Conservation (phyloP, 2,888 invertebrate species). For the Hyppa rectilinea region DNA sequence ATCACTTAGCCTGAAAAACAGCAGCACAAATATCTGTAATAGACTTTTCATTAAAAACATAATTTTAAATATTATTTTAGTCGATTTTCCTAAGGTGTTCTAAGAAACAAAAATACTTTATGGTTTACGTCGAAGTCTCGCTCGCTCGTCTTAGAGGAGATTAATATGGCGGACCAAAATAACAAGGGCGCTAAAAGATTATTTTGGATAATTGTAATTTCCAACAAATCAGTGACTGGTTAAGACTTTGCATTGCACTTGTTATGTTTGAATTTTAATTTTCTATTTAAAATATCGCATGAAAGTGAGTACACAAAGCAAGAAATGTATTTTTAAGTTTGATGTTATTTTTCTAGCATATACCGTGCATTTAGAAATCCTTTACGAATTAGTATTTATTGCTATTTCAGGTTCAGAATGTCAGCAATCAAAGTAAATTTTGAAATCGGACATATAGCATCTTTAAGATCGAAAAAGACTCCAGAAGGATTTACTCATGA, state of each 20-base stretch:
- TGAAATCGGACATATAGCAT: slow-evolving; percentile 98
- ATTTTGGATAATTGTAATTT: slow-evolving; percentile 79
- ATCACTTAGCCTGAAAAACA: not conserved
- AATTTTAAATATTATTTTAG: not conserved
- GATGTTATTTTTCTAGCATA: slow-evolving; percentile 67
- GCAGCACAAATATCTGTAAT: not conserved
- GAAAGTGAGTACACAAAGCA: slow-evolving; percentile 68
- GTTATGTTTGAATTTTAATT: slow-evolving; percentile 66
- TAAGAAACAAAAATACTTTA: slow-evolving; percentile 9
- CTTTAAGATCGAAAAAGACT: slow-evolving; percentile 94
- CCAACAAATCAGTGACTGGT: slow-evolving; percentile 72
- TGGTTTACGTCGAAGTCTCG: slow-evolving; percentile 24
- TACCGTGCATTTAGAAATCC: slow-evolving; percentile 59
- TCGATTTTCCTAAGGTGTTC: slow-evolving; percentile 2
- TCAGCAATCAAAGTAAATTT: slow-evolving; percentile 92
- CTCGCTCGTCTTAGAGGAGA: slow-evolving; percentile 39
- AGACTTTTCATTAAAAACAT: not conserved
- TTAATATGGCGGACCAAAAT: slow-evolving; percentile 90
- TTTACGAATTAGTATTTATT: slow-evolving; percentile 55
- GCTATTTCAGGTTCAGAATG: slow-evolving; percentile 78
- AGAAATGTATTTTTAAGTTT: slow-evolving; percentile 40
- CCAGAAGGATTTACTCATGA: slow-evolving; percentile 98
- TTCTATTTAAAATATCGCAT: slow-evolving; percentile 55
- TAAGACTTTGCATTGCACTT: slow-evolving; percentile 66
- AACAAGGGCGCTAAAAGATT: slow-evolving; percentile 90